Evolutionary conservation across 2,888 invertebrate species (phyloP), one percentile per base, ranked within the genome.

Genomic region (Drosophila tripunctata): DNA sequence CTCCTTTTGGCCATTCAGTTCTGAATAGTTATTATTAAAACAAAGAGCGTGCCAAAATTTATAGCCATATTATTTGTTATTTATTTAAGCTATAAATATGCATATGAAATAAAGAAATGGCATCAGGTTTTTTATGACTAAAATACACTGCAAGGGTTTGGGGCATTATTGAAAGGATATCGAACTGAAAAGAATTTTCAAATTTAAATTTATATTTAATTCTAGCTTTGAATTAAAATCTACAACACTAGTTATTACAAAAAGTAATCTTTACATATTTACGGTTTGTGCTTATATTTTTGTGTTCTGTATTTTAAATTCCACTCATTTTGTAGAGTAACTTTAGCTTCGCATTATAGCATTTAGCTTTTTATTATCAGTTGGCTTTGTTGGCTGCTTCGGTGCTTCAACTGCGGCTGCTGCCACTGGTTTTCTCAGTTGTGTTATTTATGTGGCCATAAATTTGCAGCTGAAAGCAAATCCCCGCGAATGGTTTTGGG

Each of bases 41-140:
- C 78, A 86, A 83, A 83, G 81, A 83, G 75, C 75, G 77, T 78
- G 76, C 58, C 75, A 76, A 78, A 83, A 83, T 83, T 86, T 83
- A 83, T 86, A 65, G 81, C 86, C 83, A 68, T 78, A 83, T 83
- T 83, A 83, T 83, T 83, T 78, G 83, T 78, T 86, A 83, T 83
- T 83, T 83, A 86, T 83, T 86, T 83, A 74, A 78, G 83, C 83
- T 76, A 83, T 83, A 83, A 83, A 83, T 83, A 83, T 80, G 78
- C 83, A 85, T 85, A 78, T 77, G 64, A 78, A 71, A 80, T 71
- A 77, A 74, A 79, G 61, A 61, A 77, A 75, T 81, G 69, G 65
- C 80, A 84, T 65, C 77, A 65, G 75, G 71, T 86, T 82, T 80
- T 82, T 78, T 65, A 62, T 21, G 48, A 61, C 47, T 21, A 15